These are phyloP conservation scores for Holotrichia oblita DNA, from an alignment of 1,140 invertebrate species.

Conservation along the genomic window DNA sequence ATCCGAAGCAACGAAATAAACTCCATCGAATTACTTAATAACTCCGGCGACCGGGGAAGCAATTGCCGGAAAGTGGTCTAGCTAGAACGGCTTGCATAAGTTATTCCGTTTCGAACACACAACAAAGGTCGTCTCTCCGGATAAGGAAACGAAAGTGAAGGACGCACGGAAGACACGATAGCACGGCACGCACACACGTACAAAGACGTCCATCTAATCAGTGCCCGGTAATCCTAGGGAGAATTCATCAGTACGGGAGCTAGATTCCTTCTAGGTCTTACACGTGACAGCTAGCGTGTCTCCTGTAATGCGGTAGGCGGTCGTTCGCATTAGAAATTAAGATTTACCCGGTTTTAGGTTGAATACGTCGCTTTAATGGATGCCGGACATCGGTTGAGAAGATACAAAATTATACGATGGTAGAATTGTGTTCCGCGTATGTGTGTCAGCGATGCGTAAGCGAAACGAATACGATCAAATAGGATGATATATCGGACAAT, in stretches of 20 bases:
- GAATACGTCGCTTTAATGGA: conserved; percentile 1
- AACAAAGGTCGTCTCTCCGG: background rate
- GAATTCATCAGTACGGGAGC: background rate
- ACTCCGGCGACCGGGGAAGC: background rate
- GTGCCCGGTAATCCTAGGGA: conserved; percentile 5
- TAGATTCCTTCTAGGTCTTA: too few relatives aligned
- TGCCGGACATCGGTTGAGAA: background rate
- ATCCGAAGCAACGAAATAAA: background rate
- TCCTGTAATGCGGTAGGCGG: background rate
- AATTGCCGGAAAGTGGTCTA: conserved; percentile 2
- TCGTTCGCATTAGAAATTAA: conserved; percentile 4
- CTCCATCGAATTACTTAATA: conserved; percentile 1
- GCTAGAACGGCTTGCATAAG: background rate
- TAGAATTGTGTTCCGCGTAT: background rate
- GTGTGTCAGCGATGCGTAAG: background rate
- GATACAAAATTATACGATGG: background rate
- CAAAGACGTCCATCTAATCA: conserved; percentile 6
- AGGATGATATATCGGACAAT: too few relatives aligned
- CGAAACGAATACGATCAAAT: too few relatives aligned
- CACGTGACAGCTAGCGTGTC: conserved; percentile 13
- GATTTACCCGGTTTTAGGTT: background rate
- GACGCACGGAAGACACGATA: conserved; percentile 9
- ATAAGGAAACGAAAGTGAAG: conserved; percentile 14
- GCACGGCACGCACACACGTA: background rate
- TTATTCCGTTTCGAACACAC: background rate